phyloP scores from a whole-genome alignment of 2,113 vertebrate genomes.

The Spheniscus mendiculus region DNA sequence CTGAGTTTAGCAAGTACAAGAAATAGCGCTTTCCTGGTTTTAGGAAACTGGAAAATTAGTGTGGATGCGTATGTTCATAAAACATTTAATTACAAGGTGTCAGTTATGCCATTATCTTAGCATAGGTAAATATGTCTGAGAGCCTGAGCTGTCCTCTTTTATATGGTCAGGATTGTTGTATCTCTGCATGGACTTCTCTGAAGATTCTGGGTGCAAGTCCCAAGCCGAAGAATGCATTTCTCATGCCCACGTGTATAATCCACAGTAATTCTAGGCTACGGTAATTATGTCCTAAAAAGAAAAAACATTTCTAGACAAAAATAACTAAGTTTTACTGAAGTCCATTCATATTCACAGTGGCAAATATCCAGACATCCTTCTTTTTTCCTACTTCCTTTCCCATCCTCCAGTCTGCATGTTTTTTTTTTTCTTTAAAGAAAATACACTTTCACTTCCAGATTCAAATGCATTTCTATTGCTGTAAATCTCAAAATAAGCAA shows the following conservation, averaged over 20 bases:
- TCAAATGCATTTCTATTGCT: neutral
- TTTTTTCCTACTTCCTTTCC: slow-evolving; percentile 27
- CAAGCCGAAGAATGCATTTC: neutral
- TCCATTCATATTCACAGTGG: neutral
- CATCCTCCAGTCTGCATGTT: neutral
- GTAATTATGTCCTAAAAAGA: neutral
- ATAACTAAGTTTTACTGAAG: neutral
- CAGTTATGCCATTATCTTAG: neutral
- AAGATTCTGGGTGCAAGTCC: neutral
- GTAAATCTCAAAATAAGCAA: neutral
- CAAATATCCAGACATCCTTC: neutral
- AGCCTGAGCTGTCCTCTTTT: neutral
- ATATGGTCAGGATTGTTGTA: accelerated
- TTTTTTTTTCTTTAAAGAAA: neutral
- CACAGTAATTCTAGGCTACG: neutral
- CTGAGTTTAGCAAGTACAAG: neutral
- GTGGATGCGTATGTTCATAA: accelerated
- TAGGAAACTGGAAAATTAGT: neutral
- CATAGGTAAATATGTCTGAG: neutral
- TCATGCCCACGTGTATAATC: neutral
- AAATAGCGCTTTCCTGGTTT: neutral
- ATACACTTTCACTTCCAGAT: neutral
- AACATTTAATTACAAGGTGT: neutral
- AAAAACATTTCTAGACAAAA: neutral
- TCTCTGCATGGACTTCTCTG: neutral